Base-by-base conservation (phyloP, 30 jellyfish, hydroid and myxozoan genomes). In the Sanderia malayensis region DNA sequence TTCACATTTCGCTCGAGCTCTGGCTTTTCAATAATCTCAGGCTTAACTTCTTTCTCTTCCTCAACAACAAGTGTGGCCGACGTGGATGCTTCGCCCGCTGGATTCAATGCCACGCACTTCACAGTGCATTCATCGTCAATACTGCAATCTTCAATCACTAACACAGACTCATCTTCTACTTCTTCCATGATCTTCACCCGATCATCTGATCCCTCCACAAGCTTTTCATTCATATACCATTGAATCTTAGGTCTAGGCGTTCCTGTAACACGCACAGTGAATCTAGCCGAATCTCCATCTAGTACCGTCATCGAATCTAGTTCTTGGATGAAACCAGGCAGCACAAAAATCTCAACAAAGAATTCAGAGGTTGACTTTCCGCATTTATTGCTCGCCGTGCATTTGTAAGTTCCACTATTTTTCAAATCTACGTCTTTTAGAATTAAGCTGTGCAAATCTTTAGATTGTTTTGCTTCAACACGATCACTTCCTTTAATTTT, bases 281-380 rank as follows among this genome's bases (percentile, higher is more conserved):
- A 83, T 29, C 57, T 55, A 13, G 84, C 84, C 10, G 61, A 60
- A 20, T 76, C 93, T 10, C 86, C 92, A 6, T 45, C 71, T 1
- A 10, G 61, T 26, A 68, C 71, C n/a, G 73, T 73, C 2, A 66
- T 82, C 29, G 64, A 86, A 31, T 94, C 71, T 18, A 93, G 71
- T 76, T 80, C 88, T 28, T 29, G 73, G 30, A 61, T 61, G 45
- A 93, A 72, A 57, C 27, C 53, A 2, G 96, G 99, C 6, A 84
- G 85, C 41, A 82, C 84, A 21, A 49, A 15, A 1, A 93, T 87
- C 32, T 13, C 55, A 22, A 85, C 81, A 21, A 21, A 52, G 67
- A 95, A 93, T 6, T 71, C 31, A 17, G 92, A 65, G 22, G 45
- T 44, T 26, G 81, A 93, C 28, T 79, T 81, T 0, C 99, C 99